These are phyloP conservation scores for Catalaphyllia jardinei DNA, from an alignment of 64 coral and sea anemone genomes.

Conservation along the genomic window DNA sequence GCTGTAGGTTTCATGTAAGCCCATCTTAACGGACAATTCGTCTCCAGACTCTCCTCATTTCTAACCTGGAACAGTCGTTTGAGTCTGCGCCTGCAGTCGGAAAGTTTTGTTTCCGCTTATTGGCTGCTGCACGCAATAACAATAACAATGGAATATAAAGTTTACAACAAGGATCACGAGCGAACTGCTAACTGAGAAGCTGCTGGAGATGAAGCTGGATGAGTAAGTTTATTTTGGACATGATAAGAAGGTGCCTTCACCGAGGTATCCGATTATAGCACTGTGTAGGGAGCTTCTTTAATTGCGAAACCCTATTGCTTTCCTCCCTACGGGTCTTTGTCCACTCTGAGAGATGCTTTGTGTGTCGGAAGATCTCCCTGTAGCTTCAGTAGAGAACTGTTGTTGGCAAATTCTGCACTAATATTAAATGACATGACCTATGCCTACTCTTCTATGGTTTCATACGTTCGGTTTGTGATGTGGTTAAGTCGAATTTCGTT, in stretches of 20 bases:
- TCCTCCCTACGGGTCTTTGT: not conserved
- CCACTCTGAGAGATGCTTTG: not conserved
- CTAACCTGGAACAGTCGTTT: too few relatives aligned
- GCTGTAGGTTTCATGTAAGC: too few relatives aligned
- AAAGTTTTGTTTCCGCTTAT: not conserved
- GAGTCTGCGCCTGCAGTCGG: not conserved
- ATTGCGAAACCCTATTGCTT: not conserved
- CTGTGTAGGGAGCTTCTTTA: not conserved
- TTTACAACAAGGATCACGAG: too few relatives aligned
- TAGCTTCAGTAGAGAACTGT: too few relatives aligned
- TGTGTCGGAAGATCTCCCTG: not conserved
- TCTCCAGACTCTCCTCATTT: too few relatives aligned
- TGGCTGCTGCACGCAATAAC: not conserved
- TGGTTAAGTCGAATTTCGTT: not conserved
- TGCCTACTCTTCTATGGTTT: not conserved
- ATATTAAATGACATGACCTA: not conserved
- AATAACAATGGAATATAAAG: not conserved
- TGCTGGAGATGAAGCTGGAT: too few relatives aligned
- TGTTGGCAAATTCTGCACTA: not conserved
- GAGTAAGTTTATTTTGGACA: not conserved
- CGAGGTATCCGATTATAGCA: not conserved
- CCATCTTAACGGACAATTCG: too few relatives aligned
- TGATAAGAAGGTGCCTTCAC: not conserved
- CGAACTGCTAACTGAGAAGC: not conserved
- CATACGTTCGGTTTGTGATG: not conserved